Evolutionary conservation across 2,888 invertebrate species (phyloP), one percentile per base, ranked within the genome.

Genomic region (Sericinus montela): DNA sequence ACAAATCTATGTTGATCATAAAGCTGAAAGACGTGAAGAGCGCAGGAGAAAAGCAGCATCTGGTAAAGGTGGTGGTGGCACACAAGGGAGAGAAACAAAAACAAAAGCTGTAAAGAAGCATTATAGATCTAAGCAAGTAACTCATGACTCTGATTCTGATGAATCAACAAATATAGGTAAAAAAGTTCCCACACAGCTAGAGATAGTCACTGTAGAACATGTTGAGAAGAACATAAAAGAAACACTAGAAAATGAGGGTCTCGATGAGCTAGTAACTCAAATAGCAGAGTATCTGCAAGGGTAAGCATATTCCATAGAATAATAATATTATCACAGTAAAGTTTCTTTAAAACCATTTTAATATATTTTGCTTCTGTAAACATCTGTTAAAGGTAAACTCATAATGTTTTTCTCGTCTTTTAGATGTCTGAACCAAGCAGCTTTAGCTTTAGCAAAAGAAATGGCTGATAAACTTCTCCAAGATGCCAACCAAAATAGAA

Each of bases 11-110:
- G 60, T 85, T 19, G 91, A 91, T 48, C 78, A 79, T 39, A 91
- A 93, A 81, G 82, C 91, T 34, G 95, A 95, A 63, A 93, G 93
- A 65, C 93, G 96, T 53, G 97, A 98, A 47, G 97, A 98, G 64
- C 90, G 98, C 9, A 91, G 97, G 51, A 95, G 95, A 69, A 97
- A 97, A 74, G 97, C 97, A 1, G 86, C 94, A 4, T 92, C 93
- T 19, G 97, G 97, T 1, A 98, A 97, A 89, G 93, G 93, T 41
- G 98, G 98, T 10, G 97, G 98, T 11, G 98, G 98, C 1, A 92
- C 94, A 9, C 98, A 98, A 76, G 98, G 98, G 0, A 90, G 98
- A 32, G 98, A 98, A 89, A 97, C 97, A 0, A 98, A 97, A 89
- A 98, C 97, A 0, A 98, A 97, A 72, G 94, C 97, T 1, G 94